A percentile compares a stretch with the other conserved stretches of the same genome.
Evolutionary conservation across 30 jellyfish, hydroid and myxozoan species (phyloP).

Genomic region (Pelagia noctiluca): DNA sequence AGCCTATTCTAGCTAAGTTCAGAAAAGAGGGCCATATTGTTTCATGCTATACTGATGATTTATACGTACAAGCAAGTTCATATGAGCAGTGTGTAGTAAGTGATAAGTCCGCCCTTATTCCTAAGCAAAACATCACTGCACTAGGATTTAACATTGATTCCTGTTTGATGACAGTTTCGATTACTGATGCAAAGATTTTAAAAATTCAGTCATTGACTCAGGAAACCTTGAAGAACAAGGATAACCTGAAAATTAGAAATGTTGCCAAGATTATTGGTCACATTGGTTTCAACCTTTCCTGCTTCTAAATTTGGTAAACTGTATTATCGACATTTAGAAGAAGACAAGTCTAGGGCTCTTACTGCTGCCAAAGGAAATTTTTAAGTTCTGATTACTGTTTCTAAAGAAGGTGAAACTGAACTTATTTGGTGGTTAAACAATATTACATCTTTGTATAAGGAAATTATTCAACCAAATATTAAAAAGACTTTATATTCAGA

Average conservation of each 20-base stretch:
- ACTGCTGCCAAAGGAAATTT: not conserved
- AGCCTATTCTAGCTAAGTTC: not conserved
- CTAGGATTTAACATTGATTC: slow-evolving; percentile 62
- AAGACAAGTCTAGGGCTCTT: not conserved
- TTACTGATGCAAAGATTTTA: slow-evolving; percentile 24
- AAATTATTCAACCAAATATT: slow-evolving; percentile 1
- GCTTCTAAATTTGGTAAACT: slow-evolving; percentile 45
- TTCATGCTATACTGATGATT: slow-evolving; percentile 49
- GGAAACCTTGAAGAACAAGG: not conserved
- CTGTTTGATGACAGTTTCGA: slow-evolving; percentile 28
- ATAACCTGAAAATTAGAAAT: slow-evolving; percentile 9
- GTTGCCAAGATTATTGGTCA: slow-evolving; percentile 49
- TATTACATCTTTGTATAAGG: not conserved
- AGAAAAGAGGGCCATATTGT: not conserved
- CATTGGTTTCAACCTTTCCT: slow-evolving; percentile 62
- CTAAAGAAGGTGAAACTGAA: not conserved
- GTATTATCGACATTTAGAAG: too few species aligned
- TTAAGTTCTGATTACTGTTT: not conserved
- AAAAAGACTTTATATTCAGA: not conserved
- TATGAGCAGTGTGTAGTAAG: slow-evolving; percentile 57
- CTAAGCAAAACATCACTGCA: slow-evolving; percentile 26
- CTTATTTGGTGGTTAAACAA: slow-evolving; percentile 4
- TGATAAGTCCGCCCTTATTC: slow-evolving; percentile 58
- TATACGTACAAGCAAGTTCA: not conserved
- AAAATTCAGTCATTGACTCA: not conserved